A percentile compares a stretch with the other conserved stretches of the same genome.
Conservation (phyloP, 2,888 invertebrate species). For the Scelioninae gen. 2 region DNA sequence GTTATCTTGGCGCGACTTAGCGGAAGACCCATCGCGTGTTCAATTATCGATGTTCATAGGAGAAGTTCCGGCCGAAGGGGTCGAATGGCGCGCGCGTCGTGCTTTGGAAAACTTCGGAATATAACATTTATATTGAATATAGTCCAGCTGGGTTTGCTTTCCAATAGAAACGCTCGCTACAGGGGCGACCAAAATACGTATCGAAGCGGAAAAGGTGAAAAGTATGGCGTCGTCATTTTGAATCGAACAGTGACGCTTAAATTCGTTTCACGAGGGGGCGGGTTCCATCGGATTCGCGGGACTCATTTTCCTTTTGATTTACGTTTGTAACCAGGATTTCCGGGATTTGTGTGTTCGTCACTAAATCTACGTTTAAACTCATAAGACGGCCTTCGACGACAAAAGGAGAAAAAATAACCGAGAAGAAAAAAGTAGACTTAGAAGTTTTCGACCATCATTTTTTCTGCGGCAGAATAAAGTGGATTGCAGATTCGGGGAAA, state of each 20-base stretch:
- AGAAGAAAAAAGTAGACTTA: slow-evolving; percentile 14
- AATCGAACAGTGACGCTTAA: slow-evolving; percentile 34
- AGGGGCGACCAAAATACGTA: slow-evolving; percentile 42
- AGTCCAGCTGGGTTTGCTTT: slow-evolving; percentile 25
- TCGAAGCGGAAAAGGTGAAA: slow-evolving; percentile 19
- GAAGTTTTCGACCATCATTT: slow-evolving; percentile 27
- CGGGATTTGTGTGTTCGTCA: slow-evolving; percentile 43
- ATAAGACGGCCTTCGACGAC: slow-evolving; percentile 15
- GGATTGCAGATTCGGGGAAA: too few relatives aligned
- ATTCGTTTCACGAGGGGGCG: slow-evolving; percentile 36
- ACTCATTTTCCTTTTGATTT: slow-evolving; percentile 51
- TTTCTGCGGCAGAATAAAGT: slow-evolving; percentile 16
- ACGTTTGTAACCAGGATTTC: slow-evolving; percentile 25
- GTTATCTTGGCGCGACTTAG: background rate
- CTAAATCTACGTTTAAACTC: slow-evolving; percentile 51
- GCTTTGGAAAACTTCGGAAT: slow-evolving; percentile 4
- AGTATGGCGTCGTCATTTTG: slow-evolving; percentile 36
- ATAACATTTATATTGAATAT: slow-evolving; percentile 38
- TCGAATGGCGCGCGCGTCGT: background rate
- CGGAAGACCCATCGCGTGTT: slow-evolving; percentile 10
- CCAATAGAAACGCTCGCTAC: slow-evolving; percentile 26
- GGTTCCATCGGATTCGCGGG: slow-evolving; percentile 38
- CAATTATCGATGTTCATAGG: slow-evolving; percentile 26
- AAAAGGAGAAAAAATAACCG: slow-evolving; percentile 23
- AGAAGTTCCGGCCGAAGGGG: background rate